These are phyloP conservation scores for Hipparchia semele DNA, from an alignment of 2,888 invertebrate species.

Conservation along the genomic window DNA sequence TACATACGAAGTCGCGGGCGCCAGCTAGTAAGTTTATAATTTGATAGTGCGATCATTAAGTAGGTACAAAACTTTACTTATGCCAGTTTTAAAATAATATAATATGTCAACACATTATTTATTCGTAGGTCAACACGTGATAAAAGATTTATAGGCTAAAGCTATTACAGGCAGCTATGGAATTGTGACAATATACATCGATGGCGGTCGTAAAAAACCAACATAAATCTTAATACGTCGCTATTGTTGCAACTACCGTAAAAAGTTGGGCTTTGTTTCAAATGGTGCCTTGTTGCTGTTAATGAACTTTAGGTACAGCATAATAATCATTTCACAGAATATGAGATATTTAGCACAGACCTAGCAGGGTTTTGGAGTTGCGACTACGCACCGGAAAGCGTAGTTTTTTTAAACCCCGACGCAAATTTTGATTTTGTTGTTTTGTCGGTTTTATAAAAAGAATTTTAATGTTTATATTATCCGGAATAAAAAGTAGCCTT, in stretches of 20 bases:
- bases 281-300: not conserved
- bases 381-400: too few relatives aligned
- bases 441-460: too few relatives aligned
- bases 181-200: conserved; percentile 39
- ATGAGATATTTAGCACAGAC: not conserved
- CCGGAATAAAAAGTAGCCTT: too few relatives aligned
- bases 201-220: conserved; percentile 41
- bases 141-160: conserved; percentile 27
- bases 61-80: not conserved
- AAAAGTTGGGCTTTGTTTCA: conserved; percentile 25
- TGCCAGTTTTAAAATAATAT: not conserved
- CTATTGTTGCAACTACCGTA: conserved; percentile 39
- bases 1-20: too few relatives aligned
- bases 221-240: conserved; percentile 40
- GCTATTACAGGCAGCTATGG: conserved; percentile 30
- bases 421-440: too few relatives aligned
- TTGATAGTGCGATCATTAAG: not conserved
- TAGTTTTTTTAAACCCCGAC: too few relatives aligned
- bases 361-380: too few relatives aligned
- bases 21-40: too few relatives aligned
- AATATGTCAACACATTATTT: too few relatives aligned
- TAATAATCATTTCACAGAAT: not conserved
- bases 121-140: not conserved
- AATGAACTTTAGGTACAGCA: not conserved
- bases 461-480: too few relatives aligned